Conservation (phyloP, 2,888 invertebrate genomes). For the Melieria crassipennis region DNA sequence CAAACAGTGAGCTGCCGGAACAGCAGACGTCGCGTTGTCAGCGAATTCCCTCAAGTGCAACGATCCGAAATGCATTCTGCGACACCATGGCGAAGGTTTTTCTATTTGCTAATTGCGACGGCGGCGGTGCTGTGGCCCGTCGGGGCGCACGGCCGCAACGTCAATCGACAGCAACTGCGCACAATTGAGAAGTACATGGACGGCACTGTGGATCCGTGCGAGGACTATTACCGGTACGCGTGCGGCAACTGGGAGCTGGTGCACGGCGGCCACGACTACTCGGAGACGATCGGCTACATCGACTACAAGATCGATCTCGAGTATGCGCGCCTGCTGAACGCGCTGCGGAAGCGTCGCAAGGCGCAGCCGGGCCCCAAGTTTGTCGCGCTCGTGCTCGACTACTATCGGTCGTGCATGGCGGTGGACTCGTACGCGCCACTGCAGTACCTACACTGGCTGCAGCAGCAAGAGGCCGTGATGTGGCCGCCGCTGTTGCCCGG, state of each 20-base stretch:
- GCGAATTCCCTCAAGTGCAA: no score
- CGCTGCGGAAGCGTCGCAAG: slow-evolving; percentile 11
- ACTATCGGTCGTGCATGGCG: slow-evolving; percentile 39
- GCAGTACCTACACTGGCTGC: slow-evolving; percentile 39
- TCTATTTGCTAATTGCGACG: no score
- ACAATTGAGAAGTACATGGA: slow-evolving; percentile 40
- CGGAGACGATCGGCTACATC: slow-evolving; percentile 39
- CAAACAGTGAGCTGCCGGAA: no score
- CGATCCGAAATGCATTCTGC: no score
- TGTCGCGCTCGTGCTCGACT: slow-evolving; percentile 28
- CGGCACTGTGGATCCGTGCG: slow-evolving; percentile 38
- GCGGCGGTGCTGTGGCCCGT: no score
- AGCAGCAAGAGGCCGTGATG: slow-evolving; percentile 33
- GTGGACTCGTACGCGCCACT: slow-evolving; percentile 29
- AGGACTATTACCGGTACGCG: slow-evolving; percentile 42
- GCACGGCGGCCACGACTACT: slow-evolving; percentile 29
- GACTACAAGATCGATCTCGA: slow-evolving; percentile 40
- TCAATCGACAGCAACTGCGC: slow-evolving; percentile 24
- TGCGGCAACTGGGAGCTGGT: slow-evolving; percentile 44
- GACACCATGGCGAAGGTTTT: no score
- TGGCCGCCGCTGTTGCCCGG: slow-evolving; percentile 39
- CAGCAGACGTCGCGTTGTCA: no score
- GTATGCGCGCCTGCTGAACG: slow-evolving; percentile 31
- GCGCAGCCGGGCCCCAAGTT: slow-evolving; percentile 27
- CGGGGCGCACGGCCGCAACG: not conserved